Evolutionary conservation across 2,888 invertebrate genomes (phyloP).

Genomic region (Stenotaenia linearis): DNA sequence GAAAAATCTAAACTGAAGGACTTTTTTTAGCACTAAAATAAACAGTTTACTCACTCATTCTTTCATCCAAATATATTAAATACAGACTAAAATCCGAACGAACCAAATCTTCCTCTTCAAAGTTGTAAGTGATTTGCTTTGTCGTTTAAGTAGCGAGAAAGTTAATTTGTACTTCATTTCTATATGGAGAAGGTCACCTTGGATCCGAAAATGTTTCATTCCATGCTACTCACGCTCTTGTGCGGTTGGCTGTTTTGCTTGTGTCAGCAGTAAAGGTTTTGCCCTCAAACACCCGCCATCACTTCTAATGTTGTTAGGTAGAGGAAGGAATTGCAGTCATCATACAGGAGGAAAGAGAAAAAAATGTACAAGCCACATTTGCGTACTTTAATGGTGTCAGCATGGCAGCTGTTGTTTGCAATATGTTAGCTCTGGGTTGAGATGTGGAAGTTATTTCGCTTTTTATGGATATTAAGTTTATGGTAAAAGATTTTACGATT

Average conservation of each 20-base stretch:
- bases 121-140: neutral
- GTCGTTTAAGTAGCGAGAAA: neutral
- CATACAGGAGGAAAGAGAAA: neutral
- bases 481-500: conserved; percentile 10
- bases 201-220: neutral
- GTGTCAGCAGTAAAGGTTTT: conserved; percentile 10
- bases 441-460: neutral
- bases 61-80: too few species aligned
- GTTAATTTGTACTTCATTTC: conserved; percentile 6
- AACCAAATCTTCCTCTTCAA: too few species aligned
- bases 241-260: neutral
- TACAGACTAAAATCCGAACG: too few species aligned
- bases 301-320: conserved; percentile 1
- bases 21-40: too few species aligned
- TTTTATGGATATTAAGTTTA: conserved; percentile 11
- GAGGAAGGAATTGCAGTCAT: conserved; percentile 24
- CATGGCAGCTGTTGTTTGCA: conserved; percentile 12
- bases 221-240: neutral
- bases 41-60: too few species aligned
- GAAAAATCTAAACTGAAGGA: too few species aligned
- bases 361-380: conserved; percentile 2
- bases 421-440: neutral
- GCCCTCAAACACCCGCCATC: conserved; percentile 15
- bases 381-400: neutral
- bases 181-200: neutral